Evolutionary conservation across 2,113 vertebrate genomes (phyloP).

Genomic region (Cynocephalus volans): DNA sequence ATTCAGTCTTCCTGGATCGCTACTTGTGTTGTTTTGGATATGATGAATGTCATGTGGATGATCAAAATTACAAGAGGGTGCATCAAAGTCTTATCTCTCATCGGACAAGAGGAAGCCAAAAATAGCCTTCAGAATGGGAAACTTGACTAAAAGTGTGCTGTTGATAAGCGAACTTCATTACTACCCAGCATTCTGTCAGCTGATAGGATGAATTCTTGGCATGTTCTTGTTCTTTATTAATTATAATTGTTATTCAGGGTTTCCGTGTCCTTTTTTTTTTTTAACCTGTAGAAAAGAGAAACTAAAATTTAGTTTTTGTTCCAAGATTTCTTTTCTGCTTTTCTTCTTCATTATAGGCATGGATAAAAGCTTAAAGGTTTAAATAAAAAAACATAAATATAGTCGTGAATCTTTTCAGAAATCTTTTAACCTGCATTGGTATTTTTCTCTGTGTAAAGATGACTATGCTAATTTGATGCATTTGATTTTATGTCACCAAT

Average conservation of each 20-base stretch:
- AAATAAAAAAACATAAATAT: conserved; percentile 80
- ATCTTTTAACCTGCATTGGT: conserved; percentile 26
- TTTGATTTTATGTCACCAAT: conserved; percentile 8
- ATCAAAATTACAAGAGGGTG: conserved; percentile 97
- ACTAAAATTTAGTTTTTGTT: conserved; percentile 79
- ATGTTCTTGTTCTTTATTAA: conserved; percentile 84
- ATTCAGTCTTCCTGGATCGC: conserved; percentile 94
- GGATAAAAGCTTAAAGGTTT: conserved; percentile 70
- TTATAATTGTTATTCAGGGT: conserved; percentile 71
- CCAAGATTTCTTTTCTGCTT: conserved; percentile 80
- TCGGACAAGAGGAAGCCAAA: conserved; percentile 87
- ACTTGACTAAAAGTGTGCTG: conserved; percentile 88
- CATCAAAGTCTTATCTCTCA: conserved; percentile 93
- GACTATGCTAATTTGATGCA: conserved; percentile 45
- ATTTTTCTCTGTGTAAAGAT: conserved; percentile 75
- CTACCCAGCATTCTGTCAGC: conserved; percentile 69
- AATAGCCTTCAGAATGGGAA: conserved; percentile 94
- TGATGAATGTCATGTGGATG: conserved; percentile 99
- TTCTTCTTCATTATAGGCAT: conserved; percentile 85
- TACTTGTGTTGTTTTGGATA: conserved; percentile 94
- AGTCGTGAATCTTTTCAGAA: conserved; percentile 73
- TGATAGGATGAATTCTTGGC: conserved; percentile 83
- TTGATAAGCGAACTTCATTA: conserved; percentile 74
- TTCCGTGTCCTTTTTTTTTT: conserved; percentile 81
- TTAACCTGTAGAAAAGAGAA: conserved; percentile 85